Evolutionary conservation across 2,888 invertebrate species (phyloP).

Genomic region (Melikaiella ostensackeni): DNA sequence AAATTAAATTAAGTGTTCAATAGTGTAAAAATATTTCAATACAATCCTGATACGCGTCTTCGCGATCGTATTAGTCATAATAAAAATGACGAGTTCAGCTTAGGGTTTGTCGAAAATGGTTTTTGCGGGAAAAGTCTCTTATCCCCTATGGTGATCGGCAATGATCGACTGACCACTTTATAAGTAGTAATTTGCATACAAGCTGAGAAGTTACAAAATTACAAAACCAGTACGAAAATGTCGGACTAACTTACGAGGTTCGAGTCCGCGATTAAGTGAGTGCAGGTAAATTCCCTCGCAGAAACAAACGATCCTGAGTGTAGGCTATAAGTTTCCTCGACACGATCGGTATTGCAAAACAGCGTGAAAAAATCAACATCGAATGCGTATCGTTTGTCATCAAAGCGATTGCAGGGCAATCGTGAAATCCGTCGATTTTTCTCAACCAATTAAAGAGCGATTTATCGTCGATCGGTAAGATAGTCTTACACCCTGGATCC

Average conservation of each 20-base stretch:
- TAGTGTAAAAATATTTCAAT: background rate
- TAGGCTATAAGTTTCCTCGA: conserved; percentile 65
- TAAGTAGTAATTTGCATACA: conserved; percentile 36
- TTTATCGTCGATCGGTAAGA: conserved; percentile 28
- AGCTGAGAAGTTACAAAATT: conserved; percentile 37
- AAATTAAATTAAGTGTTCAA: too few species aligned
- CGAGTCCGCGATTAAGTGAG: conserved; percentile 63
- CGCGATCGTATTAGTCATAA: background rate
- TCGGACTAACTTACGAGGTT: conserved; percentile 58
- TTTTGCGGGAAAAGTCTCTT: conserved; percentile 1
- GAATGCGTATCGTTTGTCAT: conserved; percentile 65
- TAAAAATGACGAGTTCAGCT: conserved; percentile 1
- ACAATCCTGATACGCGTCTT: too few species aligned
- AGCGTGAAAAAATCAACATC: conserved; percentile 67
- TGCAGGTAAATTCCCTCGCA: conserved; percentile 63
- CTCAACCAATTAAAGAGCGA: conserved; percentile 34
- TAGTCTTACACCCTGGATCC: conserved; percentile 6
- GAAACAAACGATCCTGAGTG: conserved; percentile 68
- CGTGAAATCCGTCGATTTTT: conserved; percentile 48
- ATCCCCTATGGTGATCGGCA: conserved; percentile 28
- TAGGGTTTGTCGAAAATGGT: conserved; percentile 4
- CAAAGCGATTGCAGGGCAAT: conserved; percentile 49
- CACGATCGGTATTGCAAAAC: conserved; percentile 60
- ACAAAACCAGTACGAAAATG: conserved; percentile 42
- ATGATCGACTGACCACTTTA: conserved; percentile 30